Evolutionary conservation across 2,797 vertebrate genomes (phyloP), one percentile per base, ranked within the genome.

Genomic region (Xenentodon cancila): DNA sequence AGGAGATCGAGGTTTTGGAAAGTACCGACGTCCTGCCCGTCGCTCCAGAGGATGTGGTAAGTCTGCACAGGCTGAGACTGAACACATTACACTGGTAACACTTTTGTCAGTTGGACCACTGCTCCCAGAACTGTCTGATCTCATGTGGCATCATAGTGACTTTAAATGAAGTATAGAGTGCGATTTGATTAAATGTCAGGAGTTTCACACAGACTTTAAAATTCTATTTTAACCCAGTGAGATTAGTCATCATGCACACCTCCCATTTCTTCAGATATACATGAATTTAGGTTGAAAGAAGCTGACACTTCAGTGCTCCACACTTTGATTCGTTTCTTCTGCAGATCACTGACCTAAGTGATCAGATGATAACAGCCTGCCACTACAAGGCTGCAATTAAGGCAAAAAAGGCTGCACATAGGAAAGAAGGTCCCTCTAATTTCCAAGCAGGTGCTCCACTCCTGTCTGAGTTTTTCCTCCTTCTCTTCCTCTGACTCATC

Each of bases 1-100:
- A 97, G 48, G 95, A 96, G 85, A 97, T 97, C 75, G 96, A 97
- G 92, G 95, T 96, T 81, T 83, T 97, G 91, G 96, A 94, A 65
- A 95, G 94, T 60, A 94, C 92, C 56, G 94, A 94, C 25, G 91
- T 92, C 57, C 88, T 92, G 48, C 92, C 90, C 8, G 82, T 82
- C 64, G 91, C 92, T 27, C 88, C 88, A 17, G 94, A 94, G 73
- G 92, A 95, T 22, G 64, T 45, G 67, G 94, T 94, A 64, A 90
- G 90, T 92, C 1, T 9, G 20, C 40, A 34, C 53, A 22, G 1
- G 2, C 11, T 2, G 7, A 32, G 30, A 32, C 6, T 32, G 30
- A 9, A 32, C 27, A 30, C 27, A 30, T 30, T 4, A 30, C 27
- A 7, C 30, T 32, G 30, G 7, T 3, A 32, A 32, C 30, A 8